Percentiles rank a stretch among this genome's conserved stretches.
These are phyloP conservation scores for Idris sp. DNA, from an alignment of 1,140 invertebrate genomes.

Conservation along the genomic window DNA sequence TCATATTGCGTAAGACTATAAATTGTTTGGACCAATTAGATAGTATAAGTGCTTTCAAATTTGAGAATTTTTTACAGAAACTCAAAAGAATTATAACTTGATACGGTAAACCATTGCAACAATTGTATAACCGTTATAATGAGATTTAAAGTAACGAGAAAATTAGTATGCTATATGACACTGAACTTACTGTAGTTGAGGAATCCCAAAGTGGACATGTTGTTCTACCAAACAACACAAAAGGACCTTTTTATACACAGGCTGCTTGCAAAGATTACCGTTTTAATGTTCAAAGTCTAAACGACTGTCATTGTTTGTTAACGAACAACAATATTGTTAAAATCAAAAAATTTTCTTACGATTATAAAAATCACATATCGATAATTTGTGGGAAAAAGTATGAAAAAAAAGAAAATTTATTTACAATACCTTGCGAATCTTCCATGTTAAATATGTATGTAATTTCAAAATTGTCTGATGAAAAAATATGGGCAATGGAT, in stretches of 20 bases:
- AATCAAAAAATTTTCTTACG: conserved; percentile 1
- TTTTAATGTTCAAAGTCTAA: neutral
- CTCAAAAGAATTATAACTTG: conserved; percentile 7
- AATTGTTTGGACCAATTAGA: conserved; percentile 14
- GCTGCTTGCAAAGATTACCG: neutral
- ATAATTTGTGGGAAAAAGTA: conserved; percentile 1
- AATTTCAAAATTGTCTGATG: neutral
- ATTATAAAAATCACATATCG: neutral
- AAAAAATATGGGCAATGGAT: conserved; percentile 2
- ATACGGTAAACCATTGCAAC: conserved; percentile 1
- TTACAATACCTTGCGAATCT: conserved; percentile 1
- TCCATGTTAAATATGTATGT: conserved; percentile 1
- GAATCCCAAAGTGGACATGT: neutral
- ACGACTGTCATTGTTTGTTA: neutral
- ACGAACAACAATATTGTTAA: neutral
- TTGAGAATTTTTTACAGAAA: conserved; percentile 19
- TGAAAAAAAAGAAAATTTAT: conserved; percentile 3
- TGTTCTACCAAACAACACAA: neutral
- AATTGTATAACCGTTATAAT: conserved; percentile 12
- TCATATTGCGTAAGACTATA: conserved; percentile 9
- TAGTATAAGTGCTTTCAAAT: conserved; percentile 24
- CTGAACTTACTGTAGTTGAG: neutral
- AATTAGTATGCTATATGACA: too few species aligned
- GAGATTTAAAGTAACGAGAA: too few species aligned
- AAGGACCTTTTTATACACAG: neutral